Conservation (phyloP, 37 sponge, comb jelly and placozoan genomes). For the Mnemiopsis leidyi region DNA sequence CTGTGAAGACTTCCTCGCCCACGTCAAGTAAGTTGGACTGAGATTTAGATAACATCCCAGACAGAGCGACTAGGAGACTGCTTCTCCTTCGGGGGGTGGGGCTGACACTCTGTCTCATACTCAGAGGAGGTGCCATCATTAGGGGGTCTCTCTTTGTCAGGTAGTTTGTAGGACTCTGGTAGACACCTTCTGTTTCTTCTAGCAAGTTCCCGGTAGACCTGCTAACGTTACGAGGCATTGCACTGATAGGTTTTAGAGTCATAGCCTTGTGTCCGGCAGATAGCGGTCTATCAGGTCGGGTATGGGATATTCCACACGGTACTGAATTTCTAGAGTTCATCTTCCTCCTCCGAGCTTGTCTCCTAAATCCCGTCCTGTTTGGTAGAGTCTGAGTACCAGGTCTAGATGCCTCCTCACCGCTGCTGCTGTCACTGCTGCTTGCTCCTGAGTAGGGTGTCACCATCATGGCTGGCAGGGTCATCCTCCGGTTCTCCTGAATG, state of each 20-base stretch:
- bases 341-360: conserved; percentile 7
- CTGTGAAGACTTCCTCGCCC: neutral
- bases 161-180: neutral
- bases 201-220: neutral
- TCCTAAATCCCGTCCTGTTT: conserved; percentile 10
- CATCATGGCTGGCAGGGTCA: conserved; percentile 56
- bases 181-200: neutral
- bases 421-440: neutral
- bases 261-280: neutral
- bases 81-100: conserved; percentile 8
- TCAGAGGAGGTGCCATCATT: neutral
- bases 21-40: neutral
- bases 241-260: neutral
- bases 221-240: neutral
- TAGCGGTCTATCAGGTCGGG: neutral
- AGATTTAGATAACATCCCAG: conserved; percentile 39
- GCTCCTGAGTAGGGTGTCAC: conserved; percentile 24
- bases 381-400: neutral
- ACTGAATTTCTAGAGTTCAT: neutral
- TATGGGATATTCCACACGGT: neutral
- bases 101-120: neutral
- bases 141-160: neutral
- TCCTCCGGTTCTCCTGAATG: neutral
- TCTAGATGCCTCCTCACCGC: neutral
- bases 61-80: conserved; percentile 14